Percentiles rank a stretch among this genome's conserved stretches.
phyloP scores from a whole-genome alignment of 2,888 invertebrate species.

The Parthenolecanium corni region DNA sequence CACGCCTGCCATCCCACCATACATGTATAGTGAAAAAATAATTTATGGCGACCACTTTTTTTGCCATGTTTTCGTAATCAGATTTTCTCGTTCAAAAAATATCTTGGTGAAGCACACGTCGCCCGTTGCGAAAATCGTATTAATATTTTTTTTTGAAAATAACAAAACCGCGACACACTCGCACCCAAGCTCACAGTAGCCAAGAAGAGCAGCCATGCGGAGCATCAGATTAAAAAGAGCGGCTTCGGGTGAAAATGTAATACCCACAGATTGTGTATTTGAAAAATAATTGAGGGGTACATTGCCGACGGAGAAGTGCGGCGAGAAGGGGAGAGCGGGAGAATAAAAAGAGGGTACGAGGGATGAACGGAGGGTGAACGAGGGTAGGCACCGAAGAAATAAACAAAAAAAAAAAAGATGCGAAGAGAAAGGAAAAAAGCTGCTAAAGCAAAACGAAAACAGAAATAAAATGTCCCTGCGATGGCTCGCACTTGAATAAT shows the following conservation, averaged over 20 bases:
- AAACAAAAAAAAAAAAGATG: not conserved
- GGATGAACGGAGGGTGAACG: not conserved
- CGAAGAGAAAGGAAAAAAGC: no score
- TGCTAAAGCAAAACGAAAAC: not conserved
- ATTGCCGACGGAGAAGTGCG: no score
- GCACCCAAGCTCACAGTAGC: not conserved
- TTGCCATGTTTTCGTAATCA: conserved; percentile 8
- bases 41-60: no score
- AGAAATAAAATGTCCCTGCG: conserved; percentile 25
- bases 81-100: conserved; percentile 8
- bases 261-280: conserved; percentile 11
- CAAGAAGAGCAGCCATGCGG: no score
- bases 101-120: not conserved
- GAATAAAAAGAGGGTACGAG: not conserved
- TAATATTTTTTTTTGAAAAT: conserved; percentile 14
- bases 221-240: not conserved
- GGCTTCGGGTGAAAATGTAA: no score
- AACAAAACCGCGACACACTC: conserved; percentile 11
- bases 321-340: conserved; percentile 27
- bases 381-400: not conserved
- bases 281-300: conserved; percentile 27
- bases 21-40: no score
- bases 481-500: conserved; percentile 20
- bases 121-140: conserved; percentile 11
- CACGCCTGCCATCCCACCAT: no score